Evolutionary conservation across 2,888 invertebrate genomes (phyloP), one percentile per base, ranked within the genome.

Genomic region (Watsonalla binaria): DNA sequence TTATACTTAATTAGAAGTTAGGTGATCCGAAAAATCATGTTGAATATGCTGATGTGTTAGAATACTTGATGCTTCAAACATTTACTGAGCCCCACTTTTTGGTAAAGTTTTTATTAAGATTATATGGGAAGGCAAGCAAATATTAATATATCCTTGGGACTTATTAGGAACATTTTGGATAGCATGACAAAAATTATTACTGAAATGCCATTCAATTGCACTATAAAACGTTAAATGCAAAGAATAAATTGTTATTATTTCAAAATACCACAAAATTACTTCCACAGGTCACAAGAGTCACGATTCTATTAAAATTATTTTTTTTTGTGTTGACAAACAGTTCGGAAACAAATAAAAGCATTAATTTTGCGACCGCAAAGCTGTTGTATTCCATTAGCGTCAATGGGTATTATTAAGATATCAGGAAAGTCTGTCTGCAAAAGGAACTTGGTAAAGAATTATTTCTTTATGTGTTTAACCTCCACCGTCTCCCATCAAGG

Each of bases 401-500:
- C 35, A 37, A 48, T 13, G 14, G 37, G 8, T 34, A 58, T 65
- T 60, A 59, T 52, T 45, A 45, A 54, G 57, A 46, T 56, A 66
- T 60, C 53, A 58, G 54, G 52, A 49, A 59, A 15, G 39, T 42
- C 5, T 8, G 51, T 53, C 53, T 54, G 53, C 61, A 68, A 69
- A 61, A 58, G 59, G 59, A 63, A 62, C 55, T 59, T 62, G 59
- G 68, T 56, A 63, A 61, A 61, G 60, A 62, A 54, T 58, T 42
- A 42, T 42, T 42, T 42, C 42, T 42, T 11, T 11, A 11, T 54
- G 49, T 53, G 59, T 60, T 63, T 64, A 63, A 63, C 64, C 60
- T 63, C 62, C 60, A 54, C 56, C 55, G 59, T 59, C 61, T 69
- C 63, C 66, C 65, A 64, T 56, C 62, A 68, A 76, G 76, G 76